phyloP scores from a whole-genome alignment of 2,888 invertebrate genomes.

The Odontomyia ornata region DNA sequence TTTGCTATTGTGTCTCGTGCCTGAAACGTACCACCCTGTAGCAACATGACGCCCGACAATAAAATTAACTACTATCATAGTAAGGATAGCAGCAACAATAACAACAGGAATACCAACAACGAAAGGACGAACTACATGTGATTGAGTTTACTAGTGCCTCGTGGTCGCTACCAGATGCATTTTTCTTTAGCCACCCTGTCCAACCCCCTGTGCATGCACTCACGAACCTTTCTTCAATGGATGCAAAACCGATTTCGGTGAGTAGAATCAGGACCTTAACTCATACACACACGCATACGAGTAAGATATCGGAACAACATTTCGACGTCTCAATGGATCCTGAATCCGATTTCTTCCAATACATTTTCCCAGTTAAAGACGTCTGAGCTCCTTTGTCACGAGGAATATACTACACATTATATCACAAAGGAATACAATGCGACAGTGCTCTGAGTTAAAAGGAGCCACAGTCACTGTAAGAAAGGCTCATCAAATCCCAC shows the following conservation, averaged over 20 bases:
- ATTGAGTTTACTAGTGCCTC: slow-evolving; percentile 17
- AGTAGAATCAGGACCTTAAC: not conserved
- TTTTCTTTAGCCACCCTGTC: not conserved
- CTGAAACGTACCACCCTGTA: slow-evolving; percentile 26
- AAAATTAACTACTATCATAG: slow-evolving; percentile 5
- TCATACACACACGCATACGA: not conserved
- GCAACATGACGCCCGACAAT: slow-evolving; percentile 39
- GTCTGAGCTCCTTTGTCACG: not conserved
- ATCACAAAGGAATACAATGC: not conserved
- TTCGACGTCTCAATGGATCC: not conserved
- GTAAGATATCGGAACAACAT: not conserved
- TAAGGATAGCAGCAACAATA: slow-evolving; percentile 17
- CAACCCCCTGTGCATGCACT: not conserved
- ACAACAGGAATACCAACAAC: slow-evolving; percentile 21
- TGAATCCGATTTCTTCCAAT: not conserved
- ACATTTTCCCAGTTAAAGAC: not conserved
- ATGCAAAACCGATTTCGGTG: not conserved
- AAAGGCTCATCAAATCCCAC: not conserved
- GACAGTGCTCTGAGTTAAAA: not conserved
- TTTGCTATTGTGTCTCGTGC: slow-evolving; percentile 42
- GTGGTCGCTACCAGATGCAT: not conserved
- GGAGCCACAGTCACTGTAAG: not conserved
- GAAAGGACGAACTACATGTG: slow-evolving; percentile 21
- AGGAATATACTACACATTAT: not conserved
- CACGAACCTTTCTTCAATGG: not conserved